Evolutionary conservation across 92 coral and sea anemone genomes (phyloP), one percentile per base, ranked within the genome.

Genomic region (Ricordea florida): DNA sequence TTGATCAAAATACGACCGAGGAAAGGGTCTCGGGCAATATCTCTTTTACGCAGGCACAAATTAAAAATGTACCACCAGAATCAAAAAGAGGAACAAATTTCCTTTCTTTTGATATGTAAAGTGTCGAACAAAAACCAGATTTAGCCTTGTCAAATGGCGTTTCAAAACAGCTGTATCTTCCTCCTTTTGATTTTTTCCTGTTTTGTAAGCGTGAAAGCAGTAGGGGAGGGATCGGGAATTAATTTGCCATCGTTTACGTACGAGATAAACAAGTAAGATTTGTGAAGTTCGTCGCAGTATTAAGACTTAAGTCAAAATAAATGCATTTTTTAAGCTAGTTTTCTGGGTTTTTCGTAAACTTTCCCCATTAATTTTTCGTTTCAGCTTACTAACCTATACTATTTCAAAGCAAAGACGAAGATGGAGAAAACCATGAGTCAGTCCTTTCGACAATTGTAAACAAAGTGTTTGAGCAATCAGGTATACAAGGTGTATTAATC

Each of bases 401-500:
- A 18, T 57, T 30, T 23, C 46, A 30, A 57, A 57, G 64, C 17
- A 37, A 57, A 57, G 34, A 30, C 11, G 64, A 57, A 57, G 17
- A 14, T 2, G 64, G 34, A 30, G 1, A 30, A 23, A 5, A 22
- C 30, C 33, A 22, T 30, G 34, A 57, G 50, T 57, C 49, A 8
- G 64, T 57, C 30, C 50, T 10, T 20, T 8, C 46, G 45, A 16
- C 61, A 10, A 67, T 47, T 25, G 59, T 67, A 28, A 32, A 47
- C 2, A 47, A 48, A 67, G 74, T 67, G 2, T 41, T 67, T 7
- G 42, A 67, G 28, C 36, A 48, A n/a, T 67, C 62, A 24, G 62
- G 43, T 32, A 67, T 67, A 46, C 74, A 59, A 7, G 74, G 74
- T 8, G 44, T 67, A 34, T 16, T 28, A 15, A 55, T 47, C 61